Conservation (phyloP, 2,113 vertebrate species). For the Mystacornis crossleyi region DNA sequence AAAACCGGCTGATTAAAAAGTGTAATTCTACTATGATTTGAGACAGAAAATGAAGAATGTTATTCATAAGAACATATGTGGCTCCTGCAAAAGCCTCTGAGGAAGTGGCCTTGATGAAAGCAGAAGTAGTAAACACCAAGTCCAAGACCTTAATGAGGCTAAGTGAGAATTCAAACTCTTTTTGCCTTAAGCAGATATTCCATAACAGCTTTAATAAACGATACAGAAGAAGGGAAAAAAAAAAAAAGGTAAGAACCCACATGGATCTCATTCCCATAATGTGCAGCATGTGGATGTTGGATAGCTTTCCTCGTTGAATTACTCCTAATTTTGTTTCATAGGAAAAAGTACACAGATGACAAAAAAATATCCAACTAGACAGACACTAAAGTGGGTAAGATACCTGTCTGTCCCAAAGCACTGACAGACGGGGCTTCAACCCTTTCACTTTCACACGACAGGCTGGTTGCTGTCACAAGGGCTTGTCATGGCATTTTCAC, state of each 20-base stretch:
- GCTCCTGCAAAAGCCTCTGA: neutral
- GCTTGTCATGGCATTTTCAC: neutral
- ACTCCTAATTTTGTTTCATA: neutral
- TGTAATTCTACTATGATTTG: neutral
- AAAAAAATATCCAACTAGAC: neutral
- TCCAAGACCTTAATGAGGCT: neutral
- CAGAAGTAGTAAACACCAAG: neutral
- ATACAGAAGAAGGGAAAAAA: neutral
- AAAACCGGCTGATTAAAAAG: constrained; percentile 16
- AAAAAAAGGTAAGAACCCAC: neutral
- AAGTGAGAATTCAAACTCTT: constrained; percentile 17
- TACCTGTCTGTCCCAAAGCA: neutral
- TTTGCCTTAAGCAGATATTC: constrained; percentile 20
- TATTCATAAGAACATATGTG: neutral
- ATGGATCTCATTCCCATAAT: neutral
- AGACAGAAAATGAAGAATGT: neutral
- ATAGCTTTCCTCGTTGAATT: neutral
- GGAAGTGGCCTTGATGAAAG: constrained; percentile 4
- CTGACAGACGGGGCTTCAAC: neutral
- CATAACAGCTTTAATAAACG: constrained; percentile 3
- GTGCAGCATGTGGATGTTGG: neutral
- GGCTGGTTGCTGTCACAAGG: neutral
- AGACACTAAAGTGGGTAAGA: neutral
- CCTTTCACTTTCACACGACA: neutral
- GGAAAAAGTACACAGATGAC: neutral